Evolutionary conservation across 2,113 vertebrate genomes (phyloP), one percentile per base, ranked within the genome.

Genomic region (Crocuta crocuta): DNA sequence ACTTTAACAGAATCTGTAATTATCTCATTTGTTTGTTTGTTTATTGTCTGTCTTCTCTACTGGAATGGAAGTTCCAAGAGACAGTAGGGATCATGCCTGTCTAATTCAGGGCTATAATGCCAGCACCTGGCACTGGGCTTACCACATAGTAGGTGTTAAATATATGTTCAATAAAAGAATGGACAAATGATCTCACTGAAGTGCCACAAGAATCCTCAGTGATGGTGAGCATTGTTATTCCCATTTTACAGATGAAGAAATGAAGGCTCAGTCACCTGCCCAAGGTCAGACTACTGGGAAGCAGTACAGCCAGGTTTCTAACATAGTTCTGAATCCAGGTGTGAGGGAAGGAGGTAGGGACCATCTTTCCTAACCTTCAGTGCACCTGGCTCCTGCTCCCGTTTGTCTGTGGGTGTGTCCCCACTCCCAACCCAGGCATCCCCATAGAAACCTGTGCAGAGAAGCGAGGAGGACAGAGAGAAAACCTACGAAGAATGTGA

Each of bases 21-120:
- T 90, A 87, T 65, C 95, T 95, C 97, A 97, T 98, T 98, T 96
- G 96, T 96, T 97, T 73, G 91, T 92, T 96, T 98, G 97, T 97
- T 98, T 98, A 96, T 96, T 87, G 87, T 94, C 94, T 95, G 43
- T 96, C 48, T 96, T 92, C 92, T 94, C 95, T 68, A 81, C 87
- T 89, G 88, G 88, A 97, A 93, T 88, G 45, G 91, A 89, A 94
- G 68, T 81, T 93, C 89, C 39, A 93, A 68, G 39, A 97, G 70
- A 90, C 24, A 81, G 79, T 3, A 80, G 58, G 78, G 58, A 90
- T 61, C 68, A 33, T n/a, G 93, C 21, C 66, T 66, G 43, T 93
- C 55, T 95, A 66, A 81, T 66, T 93, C 86, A 66, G 89, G 28
- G 87, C 50, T 24, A 10, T 35, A 65, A 76, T 21, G 58, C 86